phyloP scores from a whole-genome alignment of 2,113 vertebrate species.

The Pollimyrus isidori region DNA sequence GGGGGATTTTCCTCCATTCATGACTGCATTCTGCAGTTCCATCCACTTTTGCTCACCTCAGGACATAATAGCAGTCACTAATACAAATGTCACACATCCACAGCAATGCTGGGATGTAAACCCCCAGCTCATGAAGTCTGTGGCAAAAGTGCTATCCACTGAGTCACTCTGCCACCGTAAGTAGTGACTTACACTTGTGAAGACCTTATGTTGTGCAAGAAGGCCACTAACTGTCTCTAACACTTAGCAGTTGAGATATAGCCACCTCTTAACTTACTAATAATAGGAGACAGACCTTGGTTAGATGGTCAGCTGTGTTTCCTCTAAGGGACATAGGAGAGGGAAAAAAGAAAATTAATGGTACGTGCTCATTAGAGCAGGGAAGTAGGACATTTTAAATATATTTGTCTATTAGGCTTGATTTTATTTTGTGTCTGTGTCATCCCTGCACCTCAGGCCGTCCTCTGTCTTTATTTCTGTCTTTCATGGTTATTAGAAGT shows the following conservation, averaged over 20 bases:
- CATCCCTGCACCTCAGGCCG: not conserved
- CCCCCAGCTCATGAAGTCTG: not conserved
- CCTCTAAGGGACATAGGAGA: not conserved
- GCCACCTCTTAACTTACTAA: not conserved
- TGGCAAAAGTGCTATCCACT: not conserved
- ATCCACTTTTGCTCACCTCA: not conserved
- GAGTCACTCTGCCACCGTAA: not conserved
- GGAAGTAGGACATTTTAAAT: not conserved
- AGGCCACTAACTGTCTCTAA: not conserved
- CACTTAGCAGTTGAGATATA: not conserved
- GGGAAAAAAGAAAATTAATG: not conserved
- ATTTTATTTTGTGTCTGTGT: not conserved
- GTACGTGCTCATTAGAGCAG: not conserved
- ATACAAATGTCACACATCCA: not conserved
- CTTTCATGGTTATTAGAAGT: not conserved
- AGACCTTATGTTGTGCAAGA: not conserved
- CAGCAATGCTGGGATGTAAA: not conserved
- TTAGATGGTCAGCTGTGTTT: not conserved
- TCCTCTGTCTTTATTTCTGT: not conserved
- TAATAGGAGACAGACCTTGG: not conserved
- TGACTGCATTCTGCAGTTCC: not conserved
- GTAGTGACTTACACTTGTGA: not conserved
- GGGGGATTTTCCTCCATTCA: not conserved
- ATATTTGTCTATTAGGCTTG: not conserved
- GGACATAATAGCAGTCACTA: not conserved